Evolutionary conservation across 1,140 invertebrate species (phyloP).

Genomic region (Contarinia nasturtii): DNA sequence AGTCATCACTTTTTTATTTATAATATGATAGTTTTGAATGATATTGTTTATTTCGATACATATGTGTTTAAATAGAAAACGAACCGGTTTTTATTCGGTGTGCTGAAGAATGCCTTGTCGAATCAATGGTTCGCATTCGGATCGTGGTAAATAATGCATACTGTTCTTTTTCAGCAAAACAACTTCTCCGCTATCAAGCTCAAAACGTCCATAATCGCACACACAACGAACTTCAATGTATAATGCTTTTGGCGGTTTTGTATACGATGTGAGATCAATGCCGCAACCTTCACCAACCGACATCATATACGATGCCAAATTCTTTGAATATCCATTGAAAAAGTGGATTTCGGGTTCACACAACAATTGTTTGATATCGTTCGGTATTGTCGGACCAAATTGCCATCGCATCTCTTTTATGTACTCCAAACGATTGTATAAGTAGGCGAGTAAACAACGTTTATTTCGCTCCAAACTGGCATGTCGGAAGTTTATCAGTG

Average conservation of each 20-base stretch:
- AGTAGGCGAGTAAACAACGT: conserved; percentile 72
- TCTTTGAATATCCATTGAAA: conserved; percentile 76
- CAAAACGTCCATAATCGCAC: conserved; percentile 80
- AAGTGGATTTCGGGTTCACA: conserved; percentile 67
- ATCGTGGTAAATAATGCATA: conserved; percentile 72
- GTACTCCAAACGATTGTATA: conserved; percentile 64
- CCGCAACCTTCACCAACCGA: conserved; percentile 50
- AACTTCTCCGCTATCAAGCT: conserved; percentile 79
- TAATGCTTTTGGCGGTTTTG: conserved; percentile 80
- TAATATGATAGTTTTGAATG: too few relatives aligned
- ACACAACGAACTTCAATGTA: conserved; percentile 84
- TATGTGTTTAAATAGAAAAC: too few relatives aligned
- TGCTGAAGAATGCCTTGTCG: conserved; percentile 83
- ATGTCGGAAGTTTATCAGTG: conserved; percentile 63
- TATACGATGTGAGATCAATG: conserved; percentile 71
- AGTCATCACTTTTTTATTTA: too few relatives aligned
- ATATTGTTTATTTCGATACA: too few relatives aligned
- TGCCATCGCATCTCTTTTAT: conserved; percentile 79
- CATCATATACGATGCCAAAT: conserved; percentile 76
- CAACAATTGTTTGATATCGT: conserved; percentile 62
- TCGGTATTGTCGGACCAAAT: conserved; percentile 74
- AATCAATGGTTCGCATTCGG: conserved; percentile 79
- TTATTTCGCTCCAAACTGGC: conserved; percentile 73
- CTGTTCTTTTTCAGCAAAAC: conserved; percentile 82
- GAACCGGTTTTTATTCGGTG: conserved; percentile 8